phyloP scores from a whole-genome alignment of 1,140 invertebrate genomes.

The Wiebesia pumilae region DNA sequence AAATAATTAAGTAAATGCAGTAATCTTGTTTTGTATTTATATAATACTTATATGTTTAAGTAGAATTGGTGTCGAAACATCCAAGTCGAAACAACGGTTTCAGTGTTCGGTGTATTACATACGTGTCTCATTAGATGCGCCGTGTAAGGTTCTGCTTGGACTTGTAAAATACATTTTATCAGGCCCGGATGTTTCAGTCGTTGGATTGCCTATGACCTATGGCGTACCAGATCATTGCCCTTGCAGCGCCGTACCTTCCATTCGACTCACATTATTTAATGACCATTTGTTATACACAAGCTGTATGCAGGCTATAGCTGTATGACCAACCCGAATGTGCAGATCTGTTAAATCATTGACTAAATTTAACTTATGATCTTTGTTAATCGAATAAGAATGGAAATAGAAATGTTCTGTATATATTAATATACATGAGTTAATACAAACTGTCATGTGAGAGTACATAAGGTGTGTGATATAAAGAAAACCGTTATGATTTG shows the following conservation, averaged over 20 bases:
- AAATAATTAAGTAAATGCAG: not conserved
- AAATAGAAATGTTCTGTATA: not conserved
- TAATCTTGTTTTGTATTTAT: not conserved
- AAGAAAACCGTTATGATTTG: too few species aligned
- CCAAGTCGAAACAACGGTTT: not conserved
- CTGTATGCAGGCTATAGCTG: not conserved
- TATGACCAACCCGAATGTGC: not conserved
- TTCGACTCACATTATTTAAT: not conserved
- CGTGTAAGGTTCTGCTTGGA: not conserved
- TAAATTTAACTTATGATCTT: not conserved
- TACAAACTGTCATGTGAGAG: not conserved
- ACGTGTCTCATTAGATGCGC: not conserved
- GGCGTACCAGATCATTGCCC: not conserved
- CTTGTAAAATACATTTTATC: constrained; percentile 1
- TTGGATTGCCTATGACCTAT: not conserved
- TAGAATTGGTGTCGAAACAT: not conserved
- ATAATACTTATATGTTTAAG: not conserved
- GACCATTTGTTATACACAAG: not conserved
- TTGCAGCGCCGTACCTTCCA: not conserved
- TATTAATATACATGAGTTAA: not conserved
- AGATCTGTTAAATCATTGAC: not conserved
- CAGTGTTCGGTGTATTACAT: not conserved
- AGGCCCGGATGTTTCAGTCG: not conserved
- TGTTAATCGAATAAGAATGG: not conserved
- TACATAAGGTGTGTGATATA: too few species aligned